A percentile compares a stretch with the other conserved stretches of the same genome.
These are phyloP conservation scores for Hippopotamyrus pictus DNA, from an alignment of 2,797 vertebrate genomes.

Conservation along the genomic window DNA sequence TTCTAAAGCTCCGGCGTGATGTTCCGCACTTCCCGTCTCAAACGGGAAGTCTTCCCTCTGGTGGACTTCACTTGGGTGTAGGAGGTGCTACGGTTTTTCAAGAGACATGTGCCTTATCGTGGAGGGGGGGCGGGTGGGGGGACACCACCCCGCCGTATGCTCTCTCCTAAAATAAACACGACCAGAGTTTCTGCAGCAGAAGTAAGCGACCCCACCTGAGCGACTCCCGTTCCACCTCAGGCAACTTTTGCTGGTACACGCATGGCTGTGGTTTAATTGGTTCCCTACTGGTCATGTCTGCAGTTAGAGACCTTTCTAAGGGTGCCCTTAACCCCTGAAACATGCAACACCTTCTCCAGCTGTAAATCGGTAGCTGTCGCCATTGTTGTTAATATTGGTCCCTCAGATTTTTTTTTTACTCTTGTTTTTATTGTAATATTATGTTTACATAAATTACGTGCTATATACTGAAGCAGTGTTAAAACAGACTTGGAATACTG, in stretches of 20 bases:
- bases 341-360: background rate
- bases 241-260: background rate
- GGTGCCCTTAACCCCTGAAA: background rate
- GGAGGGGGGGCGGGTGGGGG: background rate
- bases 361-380: background rate
- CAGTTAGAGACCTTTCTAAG: background rate
- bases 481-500: background rate
- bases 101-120: background rate
- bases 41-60: background rate
- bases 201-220: background rate
- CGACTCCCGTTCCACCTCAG: background rate
- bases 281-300: background rate
- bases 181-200: background rate
- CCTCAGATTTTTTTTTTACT: background rate
- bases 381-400: background rate
- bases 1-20: background rate
- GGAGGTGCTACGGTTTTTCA: background rate
- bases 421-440: background rate
- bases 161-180: background rate
- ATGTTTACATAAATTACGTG: slow-evolving; percentile 1
- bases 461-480: slow-evolving; percentile 16
- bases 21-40: background rate
- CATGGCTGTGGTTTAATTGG: background rate
- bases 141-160: background rate
- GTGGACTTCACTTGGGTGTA: background rate